A percentile compares a stretch with the other conserved stretches of the same genome.
phyloP scores from a whole-genome alignment of 1,140 invertebrate species.

The Nephila pilipes region DNA sequence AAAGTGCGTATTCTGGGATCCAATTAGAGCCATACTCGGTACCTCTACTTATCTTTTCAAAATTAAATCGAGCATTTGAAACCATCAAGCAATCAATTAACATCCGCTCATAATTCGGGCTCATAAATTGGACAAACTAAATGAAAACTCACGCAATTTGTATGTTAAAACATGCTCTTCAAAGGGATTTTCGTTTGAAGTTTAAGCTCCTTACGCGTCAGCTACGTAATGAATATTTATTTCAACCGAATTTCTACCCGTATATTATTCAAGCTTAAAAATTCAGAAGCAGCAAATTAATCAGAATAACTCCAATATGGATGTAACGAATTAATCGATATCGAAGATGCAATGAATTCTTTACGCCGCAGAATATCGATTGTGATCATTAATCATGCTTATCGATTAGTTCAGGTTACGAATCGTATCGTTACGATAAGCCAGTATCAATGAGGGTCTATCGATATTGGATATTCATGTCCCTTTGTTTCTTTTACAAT shows the following conservation, averaged over 20 bases:
- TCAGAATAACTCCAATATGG: conserved; percentile 53
- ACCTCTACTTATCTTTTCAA: not conserved
- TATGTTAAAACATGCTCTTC: conserved; percentile 41
- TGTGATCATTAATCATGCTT: conserved; percentile 69
- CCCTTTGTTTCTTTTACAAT: conserved; percentile 66
- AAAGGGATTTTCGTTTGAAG: conserved; percentile 54
- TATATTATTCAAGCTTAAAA: conserved; percentile 58
- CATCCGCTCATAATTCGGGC: conserved; percentile 1
- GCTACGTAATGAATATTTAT: conserved; percentile 64
- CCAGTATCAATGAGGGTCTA: conserved; percentile 63
- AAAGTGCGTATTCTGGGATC: conserved; percentile 27
- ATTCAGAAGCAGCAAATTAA: conserved; percentile 52
- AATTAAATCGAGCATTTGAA: conserved; percentile 49
- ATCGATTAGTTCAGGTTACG: conserved; percentile 67
- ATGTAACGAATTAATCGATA: conserved; percentile 68
- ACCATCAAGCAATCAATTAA: conserved; percentile 38
- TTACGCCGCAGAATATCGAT: conserved; percentile 68
- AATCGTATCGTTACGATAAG: conserved; percentile 73
- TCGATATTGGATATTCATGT: conserved; percentile 50
- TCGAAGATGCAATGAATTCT: conserved; percentile 64
- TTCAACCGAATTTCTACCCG: conserved; percentile 38
- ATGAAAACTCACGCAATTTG: conserved; percentile 44
- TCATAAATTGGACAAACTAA: conserved; percentile 12
- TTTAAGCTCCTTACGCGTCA: conserved; percentile 25
- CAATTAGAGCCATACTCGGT: not conserved